These are phyloP conservation scores for Cuculus canorus DNA, from an alignment of 2,797 vertebrate genomes.

Conservation along the genomic window DNA sequence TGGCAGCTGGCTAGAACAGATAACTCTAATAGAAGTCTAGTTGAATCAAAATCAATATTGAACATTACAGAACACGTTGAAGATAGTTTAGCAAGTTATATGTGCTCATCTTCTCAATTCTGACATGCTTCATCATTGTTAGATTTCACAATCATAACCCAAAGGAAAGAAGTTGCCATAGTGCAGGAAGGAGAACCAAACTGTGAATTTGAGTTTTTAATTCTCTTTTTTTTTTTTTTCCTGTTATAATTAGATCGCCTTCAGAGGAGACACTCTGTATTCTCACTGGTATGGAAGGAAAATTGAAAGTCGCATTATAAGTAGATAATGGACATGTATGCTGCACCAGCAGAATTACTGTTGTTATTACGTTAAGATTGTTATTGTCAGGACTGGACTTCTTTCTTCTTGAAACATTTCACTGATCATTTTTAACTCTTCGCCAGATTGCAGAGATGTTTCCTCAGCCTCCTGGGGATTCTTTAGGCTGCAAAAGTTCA, in stretches of 20 bases:
- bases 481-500: not conserved
- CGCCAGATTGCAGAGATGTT: not conserved
- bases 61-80: not conserved
- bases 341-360: not conserved
- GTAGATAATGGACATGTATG: not conserved
- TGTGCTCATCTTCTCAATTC: not conserved
- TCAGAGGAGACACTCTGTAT: not conserved
- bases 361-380: not conserved
- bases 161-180: not conserved
- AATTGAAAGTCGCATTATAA: not conserved
- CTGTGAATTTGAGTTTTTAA: not conserved
- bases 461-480: not conserved
- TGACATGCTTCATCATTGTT: not conserved
- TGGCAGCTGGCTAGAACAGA: slow-evolving; percentile 61
- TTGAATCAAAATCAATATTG: slow-evolving; percentile 64
- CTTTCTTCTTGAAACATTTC: not conserved
- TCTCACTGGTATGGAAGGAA: not conserved
- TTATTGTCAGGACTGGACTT: not conserved
- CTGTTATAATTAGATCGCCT: not conserved
- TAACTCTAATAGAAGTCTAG: slow-evolving; percentile 41
- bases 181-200: not conserved
- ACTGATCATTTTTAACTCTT: not conserved
- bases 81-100: not conserved
- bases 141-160: not conserved
- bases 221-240: not conserved